Conservation (phyloP, 1,140 invertebrate genomes). For the Capitella teleta region DNA sequence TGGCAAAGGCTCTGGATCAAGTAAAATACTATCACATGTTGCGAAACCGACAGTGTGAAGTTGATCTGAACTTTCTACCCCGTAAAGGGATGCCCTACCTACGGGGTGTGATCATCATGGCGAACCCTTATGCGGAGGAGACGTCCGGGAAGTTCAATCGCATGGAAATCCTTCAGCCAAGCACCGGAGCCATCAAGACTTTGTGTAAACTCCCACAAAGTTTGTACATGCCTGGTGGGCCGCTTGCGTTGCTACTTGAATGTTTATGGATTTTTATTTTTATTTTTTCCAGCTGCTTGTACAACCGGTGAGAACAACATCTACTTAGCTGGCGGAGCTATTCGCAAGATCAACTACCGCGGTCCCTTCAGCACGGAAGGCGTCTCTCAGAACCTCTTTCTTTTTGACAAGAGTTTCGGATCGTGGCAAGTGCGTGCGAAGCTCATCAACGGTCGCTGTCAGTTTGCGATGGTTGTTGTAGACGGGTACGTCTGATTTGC, state of each 20-base stretch:
- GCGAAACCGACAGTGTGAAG: slow-evolving; percentile 30
- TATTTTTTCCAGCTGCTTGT: slow-evolving; percentile 23
- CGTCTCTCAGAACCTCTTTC: slow-evolving; percentile 26
- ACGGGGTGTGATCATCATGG: slow-evolving; percentile 33
- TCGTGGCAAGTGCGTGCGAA: slow-evolving; percentile 27
- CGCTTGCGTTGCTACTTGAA: too few relatives aligned
- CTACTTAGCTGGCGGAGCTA: slow-evolving; percentile 48
- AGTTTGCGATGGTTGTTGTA: slow-evolving; percentile 31
- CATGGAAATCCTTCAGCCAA: slow-evolving; percentile 31
- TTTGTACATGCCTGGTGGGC: slow-evolving; percentile 34
- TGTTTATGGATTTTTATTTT: too few relatives aligned
- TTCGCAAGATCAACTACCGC: slow-evolving; percentile 31
- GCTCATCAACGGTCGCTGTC: slow-evolving; percentile 29
- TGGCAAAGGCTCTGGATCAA: slow-evolving; percentile 19
- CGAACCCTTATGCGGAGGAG: slow-evolving; percentile 37
- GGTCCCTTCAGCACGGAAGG: slow-evolving; percentile 34
- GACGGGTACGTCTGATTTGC: slow-evolving; percentile 34
- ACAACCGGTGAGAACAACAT: slow-evolving; percentile 44
- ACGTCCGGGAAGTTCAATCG: slow-evolving; percentile 31
- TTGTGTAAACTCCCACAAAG: slow-evolving; percentile 36
- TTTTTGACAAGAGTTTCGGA: slow-evolving; percentile 27
- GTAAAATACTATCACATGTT: slow-evolving; percentile 35
- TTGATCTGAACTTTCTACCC: slow-evolving; percentile 36
- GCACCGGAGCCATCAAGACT: slow-evolving; percentile 27
- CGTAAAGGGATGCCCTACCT: slow-evolving; percentile 31